phyloP scores from a whole-genome alignment of 1,140 invertebrate genomes.

The Melanaphis sacchari region DNA sequence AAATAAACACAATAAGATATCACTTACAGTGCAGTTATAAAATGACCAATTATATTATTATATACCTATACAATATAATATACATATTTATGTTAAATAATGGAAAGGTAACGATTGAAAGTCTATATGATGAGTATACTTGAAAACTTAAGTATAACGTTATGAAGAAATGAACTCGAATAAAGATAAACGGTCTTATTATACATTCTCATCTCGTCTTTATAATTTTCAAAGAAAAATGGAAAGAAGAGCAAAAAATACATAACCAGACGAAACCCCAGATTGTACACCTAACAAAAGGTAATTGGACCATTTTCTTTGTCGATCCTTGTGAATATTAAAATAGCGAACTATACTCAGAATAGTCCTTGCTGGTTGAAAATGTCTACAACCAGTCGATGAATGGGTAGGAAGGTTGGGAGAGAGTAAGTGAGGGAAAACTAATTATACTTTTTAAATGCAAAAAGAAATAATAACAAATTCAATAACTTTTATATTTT shows the following conservation, averaged over 20 bases:
- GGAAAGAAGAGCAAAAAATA: constrained; percentile 25
- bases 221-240: constrained; percentile 51
- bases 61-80: neutral
- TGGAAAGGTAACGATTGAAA: neutral
- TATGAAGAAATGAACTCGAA: constrained; percentile 18
- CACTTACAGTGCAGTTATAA: neutral
- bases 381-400: neutral
- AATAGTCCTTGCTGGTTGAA: neutral
- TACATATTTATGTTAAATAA: neutral
- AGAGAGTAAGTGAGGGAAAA: neutral
- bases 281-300: constrained; percentile 49
- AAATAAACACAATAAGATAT: neutral
- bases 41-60: neutral
- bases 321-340: constrained; percentile 51
- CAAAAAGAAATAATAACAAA: constrained; percentile 7
- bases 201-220: constrained; percentile 50
- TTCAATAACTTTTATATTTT: constrained; percentile 28
- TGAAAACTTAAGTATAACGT: neutral
- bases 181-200: constrained; percentile 45
- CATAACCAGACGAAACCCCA: constrained; percentile 25
- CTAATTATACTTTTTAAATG: constrained; percentile 42
- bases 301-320: constrained; percentile 52
- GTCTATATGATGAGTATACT: neutral
- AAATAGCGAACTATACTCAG: constrained; percentile 26
- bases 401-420: too few species aligned